phyloP scores from a whole-genome alignment of 2,113 vertebrate species.

The Connochaetes taurinus region DNA sequence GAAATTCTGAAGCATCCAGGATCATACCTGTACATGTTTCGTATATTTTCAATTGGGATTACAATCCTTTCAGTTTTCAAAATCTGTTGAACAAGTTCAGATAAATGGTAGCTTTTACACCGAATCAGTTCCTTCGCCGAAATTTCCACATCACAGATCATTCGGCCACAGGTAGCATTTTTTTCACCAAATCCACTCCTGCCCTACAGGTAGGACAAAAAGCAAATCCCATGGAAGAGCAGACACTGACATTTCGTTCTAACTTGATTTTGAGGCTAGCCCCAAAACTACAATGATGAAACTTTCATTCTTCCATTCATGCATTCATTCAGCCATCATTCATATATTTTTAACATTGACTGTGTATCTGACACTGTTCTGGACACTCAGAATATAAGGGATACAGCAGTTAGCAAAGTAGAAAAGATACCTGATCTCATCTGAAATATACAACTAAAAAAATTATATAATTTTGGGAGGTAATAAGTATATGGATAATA shows the following conservation, averaged over 20 bases:
- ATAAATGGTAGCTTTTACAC: constrained; percentile 95
- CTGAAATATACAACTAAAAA: neutral
- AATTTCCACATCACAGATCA: constrained; percentile 96
- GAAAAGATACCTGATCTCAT: neutral
- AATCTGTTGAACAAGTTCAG: constrained; percentile 91
- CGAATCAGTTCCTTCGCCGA: constrained; percentile 97
- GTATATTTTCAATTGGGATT: constrained; percentile 86
- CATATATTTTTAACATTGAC: neutral
- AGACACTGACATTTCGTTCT: neutral
- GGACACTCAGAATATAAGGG: neutral
- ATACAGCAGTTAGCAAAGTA: neutral
- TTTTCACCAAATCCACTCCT: constrained; percentile 94
- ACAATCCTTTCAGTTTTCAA: constrained; percentile 86
- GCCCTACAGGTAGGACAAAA: constrained; percentile 79
- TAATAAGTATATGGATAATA: neutral
- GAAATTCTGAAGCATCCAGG: neutral
- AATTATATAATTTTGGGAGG: neutral
- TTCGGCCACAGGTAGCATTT: constrained; percentile 93
- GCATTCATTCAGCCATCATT: neutral
- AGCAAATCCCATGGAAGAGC: neutral
- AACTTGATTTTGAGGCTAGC: neutral
- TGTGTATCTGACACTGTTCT: neutral
- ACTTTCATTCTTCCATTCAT: neutral
- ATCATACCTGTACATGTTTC: constrained; percentile 90
- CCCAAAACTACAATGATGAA: neutral